Conservation (phyloP, 1,140 invertebrate genomes). For the Drosophila mauritiana region DNA sequence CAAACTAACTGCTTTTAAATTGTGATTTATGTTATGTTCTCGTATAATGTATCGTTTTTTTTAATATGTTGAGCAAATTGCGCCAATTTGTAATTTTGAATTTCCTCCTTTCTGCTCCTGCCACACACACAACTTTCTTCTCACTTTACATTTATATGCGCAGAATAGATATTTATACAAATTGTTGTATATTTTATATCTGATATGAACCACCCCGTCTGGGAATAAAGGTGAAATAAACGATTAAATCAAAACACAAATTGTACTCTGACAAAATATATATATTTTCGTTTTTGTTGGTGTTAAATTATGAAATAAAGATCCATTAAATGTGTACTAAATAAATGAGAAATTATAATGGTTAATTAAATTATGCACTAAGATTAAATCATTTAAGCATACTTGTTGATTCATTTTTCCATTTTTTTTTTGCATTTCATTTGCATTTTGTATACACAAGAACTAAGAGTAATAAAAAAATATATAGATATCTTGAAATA, state of each 20-base stretch:
- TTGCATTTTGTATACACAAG: slow-evolving; percentile 36
- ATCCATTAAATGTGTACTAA: slow-evolving; percentile 41
- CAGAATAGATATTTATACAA: slow-evolving; percentile 51
- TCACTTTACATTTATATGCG: slow-evolving; percentile 46
- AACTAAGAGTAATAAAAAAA: slow-evolving; percentile 44
- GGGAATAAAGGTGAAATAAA: not conserved
- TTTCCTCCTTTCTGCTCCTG: slow-evolving; percentile 5
- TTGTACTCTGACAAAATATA: slow-evolving; percentile 47
- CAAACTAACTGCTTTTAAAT: slow-evolving; percentile 18
- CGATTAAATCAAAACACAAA: slow-evolving; percentile 34
- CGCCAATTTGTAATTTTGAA: slow-evolving; percentile 46
- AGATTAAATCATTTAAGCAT: slow-evolving; percentile 41
- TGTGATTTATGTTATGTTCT: slow-evolving; percentile 16
- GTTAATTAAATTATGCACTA: slow-evolving; percentile 35
- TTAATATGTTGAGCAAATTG: slow-evolving; percentile 72
- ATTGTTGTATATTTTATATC: slow-evolving; percentile 44
- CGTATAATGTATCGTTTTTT: slow-evolving; percentile 8
- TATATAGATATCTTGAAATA: slow-evolving; percentile 39
- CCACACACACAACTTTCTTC: slow-evolving; percentile 29
- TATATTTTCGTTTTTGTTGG: slow-evolving; percentile 25
- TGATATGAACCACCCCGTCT: slow-evolving; percentile 44
- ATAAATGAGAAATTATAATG: slow-evolving; percentile 41
- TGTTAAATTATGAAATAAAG: slow-evolving; percentile 40
- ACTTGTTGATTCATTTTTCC: not conserved
- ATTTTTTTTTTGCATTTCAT: slow-evolving; percentile 1